phyloP scores from a whole-genome alignment of 2,888 invertebrate genomes.

The Dicranocentrus wangi region DNA sequence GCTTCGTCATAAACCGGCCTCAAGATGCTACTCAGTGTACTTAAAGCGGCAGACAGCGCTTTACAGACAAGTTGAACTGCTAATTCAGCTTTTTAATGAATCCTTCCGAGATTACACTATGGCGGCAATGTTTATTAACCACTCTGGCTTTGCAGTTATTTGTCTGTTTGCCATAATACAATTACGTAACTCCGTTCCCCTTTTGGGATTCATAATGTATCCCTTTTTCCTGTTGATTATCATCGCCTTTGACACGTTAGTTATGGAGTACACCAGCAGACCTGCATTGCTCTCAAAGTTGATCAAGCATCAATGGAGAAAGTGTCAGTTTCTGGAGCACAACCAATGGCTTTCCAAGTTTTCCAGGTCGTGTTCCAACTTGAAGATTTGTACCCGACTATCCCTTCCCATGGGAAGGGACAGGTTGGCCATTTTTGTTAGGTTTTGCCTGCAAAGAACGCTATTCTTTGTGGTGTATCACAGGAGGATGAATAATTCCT shows the following conservation, averaged over 20 bases:
- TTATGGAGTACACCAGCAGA: constrained; percentile 34
- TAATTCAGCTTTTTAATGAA: constrained; percentile 28
- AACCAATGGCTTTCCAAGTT: constrained; percentile 15
- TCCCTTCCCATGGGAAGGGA: constrained; percentile 1
- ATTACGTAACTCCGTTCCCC: not conserved
- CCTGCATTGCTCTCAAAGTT: constrained; percentile 9
- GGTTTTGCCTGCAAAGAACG: constrained; percentile 44
- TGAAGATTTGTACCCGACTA: constrained; percentile 21
- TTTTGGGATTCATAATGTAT: constrained; percentile 24
- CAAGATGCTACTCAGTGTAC: not conserved
- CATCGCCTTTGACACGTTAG: not conserved
- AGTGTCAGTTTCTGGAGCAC: not conserved
- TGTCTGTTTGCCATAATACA: constrained; percentile 25
- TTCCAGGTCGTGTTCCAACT: constrained; percentile 6
- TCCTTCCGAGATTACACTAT: constrained; percentile 18
- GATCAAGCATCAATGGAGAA: constrained; percentile 12
- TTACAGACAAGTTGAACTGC: constrained; percentile 15
- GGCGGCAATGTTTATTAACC: not conserved
- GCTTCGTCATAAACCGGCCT: no score
- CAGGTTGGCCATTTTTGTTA: constrained; percentile 26
- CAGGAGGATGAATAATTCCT: not conserved
- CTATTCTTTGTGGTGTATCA: constrained; percentile 32
- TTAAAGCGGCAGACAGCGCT: not conserved
- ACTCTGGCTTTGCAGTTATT: constrained; percentile 6
- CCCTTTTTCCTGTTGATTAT: not conserved